These are phyloP conservation scores for Carcharodon carcharias DNA, from an alignment of 2,797 vertebrate species.

Conservation along the genomic window DNA sequence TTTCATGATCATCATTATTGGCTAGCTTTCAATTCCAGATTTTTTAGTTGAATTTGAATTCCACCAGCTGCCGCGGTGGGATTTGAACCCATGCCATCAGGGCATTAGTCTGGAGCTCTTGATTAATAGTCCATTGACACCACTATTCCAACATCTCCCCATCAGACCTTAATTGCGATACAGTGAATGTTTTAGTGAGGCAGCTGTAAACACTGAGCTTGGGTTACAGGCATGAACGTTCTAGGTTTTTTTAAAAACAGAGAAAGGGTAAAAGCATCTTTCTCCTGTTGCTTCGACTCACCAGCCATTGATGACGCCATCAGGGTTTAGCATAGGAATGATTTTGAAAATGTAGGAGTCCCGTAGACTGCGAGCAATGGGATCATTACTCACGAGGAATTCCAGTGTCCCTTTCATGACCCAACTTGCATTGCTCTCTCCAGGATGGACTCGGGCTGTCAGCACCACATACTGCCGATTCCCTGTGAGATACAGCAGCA, in stretches of 20 bases:
- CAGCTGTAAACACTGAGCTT: background rate
- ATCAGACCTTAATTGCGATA: background rate
- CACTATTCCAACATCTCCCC: too few species aligned
- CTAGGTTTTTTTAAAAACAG: background rate
- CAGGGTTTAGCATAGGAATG: slow-evolving; percentile 87
- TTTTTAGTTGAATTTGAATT: too few species aligned
- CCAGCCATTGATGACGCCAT: slow-evolving; percentile 89
- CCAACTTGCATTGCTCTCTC: slow-evolving; percentile 89
- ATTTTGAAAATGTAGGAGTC: slow-evolving; percentile 85
- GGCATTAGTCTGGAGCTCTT: too few species aligned
- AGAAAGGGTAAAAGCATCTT: background rate
- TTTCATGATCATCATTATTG: too few species aligned
- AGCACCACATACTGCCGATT: slow-evolving; percentile 74
- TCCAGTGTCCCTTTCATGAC: slow-evolving; percentile 88
- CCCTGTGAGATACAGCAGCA: slow-evolving; percentile 51
- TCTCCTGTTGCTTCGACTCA: slow-evolving; percentile 54
- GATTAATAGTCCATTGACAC: too few species aligned
- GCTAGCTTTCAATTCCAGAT: too few species aligned
- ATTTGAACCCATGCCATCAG: too few species aligned
- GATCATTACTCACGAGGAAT: slow-evolving; percentile 74
- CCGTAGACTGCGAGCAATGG: slow-evolving; percentile 70
- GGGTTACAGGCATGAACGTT: background rate
- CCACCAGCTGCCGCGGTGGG: too few species aligned
- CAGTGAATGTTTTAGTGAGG: background rate
- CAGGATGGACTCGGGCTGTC: slow-evolving; percentile 77